Evolutionary conservation across 1,140 invertebrate species (phyloP), one percentile per base, ranked within the genome.

Genomic region (Drosophila biarmipes): DNA sequence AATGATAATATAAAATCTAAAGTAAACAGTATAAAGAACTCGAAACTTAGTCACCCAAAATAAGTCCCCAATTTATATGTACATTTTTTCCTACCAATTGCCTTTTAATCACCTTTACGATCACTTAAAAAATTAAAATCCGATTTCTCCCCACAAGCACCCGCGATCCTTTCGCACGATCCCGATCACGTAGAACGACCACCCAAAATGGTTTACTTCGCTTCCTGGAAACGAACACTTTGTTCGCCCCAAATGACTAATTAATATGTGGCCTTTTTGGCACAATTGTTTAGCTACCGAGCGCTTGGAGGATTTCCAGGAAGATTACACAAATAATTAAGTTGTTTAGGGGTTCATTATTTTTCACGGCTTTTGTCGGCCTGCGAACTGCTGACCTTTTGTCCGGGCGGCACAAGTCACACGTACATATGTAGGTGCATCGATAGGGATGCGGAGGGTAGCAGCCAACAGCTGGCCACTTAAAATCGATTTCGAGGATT

Each of bases 231-330:
- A 56, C 7, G 21, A 10, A 67, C 40, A 74, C 68, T 72, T 49
- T 63, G 45, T 61, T 62, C 53, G 42, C 42, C 57, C 62, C 34
- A 54, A 19, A 56, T 61, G 76, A 68, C 75, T 85, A 84, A 84
- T 84, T 84, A 84, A 84, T 84, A 79, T 85, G 80, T 84, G 80
- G 57, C 80, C 80, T 84, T 85, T 84, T 84, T 84, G 80, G 71
- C 80, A 84, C 80, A 84, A 84, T 84, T 84, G 80, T 85, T 85
- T 78, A 52, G 82, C 82, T 78, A 87, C 82, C 78, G 80, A 77
- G 58, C 27, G 52, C 29, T 49, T 67, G 35, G 52, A 82, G 64
- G 57, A 76, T 42, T 86, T 86, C 82, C 78, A 76, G 82, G 82
- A 86, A 86, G 58, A 66, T 73, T 76, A 68, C 73, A 76, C 73